phyloP scores from a whole-genome alignment of 64 coral and sea anemone genomes.

The Montipora cactus region DNA sequence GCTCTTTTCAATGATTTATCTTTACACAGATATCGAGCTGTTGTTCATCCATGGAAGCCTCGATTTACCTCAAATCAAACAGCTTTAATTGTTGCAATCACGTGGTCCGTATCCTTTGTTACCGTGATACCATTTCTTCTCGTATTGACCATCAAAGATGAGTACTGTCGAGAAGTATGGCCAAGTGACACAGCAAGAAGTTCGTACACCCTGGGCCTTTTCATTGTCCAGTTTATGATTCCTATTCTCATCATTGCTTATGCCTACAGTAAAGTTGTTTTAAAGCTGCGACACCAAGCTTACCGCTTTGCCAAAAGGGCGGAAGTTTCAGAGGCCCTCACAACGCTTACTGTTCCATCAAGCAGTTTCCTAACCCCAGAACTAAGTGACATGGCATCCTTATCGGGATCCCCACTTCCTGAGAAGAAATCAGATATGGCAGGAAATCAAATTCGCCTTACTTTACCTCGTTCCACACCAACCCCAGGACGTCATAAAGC shows the following conservation, averaged over 20 bases:
- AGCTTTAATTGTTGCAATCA: conserved; percentile 19
- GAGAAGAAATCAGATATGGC: background rate
- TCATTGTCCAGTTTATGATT: conserved; percentile 62
- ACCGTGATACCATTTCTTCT: conserved; percentile 55
- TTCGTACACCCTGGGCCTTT: conserved; percentile 61
- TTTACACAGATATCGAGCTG: conserved; percentile 55
- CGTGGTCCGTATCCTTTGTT: conserved; percentile 54
- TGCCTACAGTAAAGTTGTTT: conserved; percentile 76
- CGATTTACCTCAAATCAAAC: conserved; percentile 55
- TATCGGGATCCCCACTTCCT: conserved; percentile 22
- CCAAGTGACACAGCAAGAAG: background rate
- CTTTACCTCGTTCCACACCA: background rate
- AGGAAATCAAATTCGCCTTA: background rate
- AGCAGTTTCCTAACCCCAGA: conserved; percentile 33
- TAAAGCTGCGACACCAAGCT: conserved; percentile 85
- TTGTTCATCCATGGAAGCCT: conserved; percentile 75
- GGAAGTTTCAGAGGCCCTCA: background rate
- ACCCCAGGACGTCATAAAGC: conserved; percentile 39
- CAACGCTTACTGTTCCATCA: conserved; percentile 17
- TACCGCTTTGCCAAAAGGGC: conserved; percentile 50
- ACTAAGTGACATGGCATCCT: conserved; percentile 7
- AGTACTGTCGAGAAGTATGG: conserved; percentile 57
- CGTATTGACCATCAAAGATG: conserved; percentile 39
- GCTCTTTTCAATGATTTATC: too few relatives aligned
- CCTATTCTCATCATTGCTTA: conserved; percentile 82